Evolutionary conservation across 2,797 vertebrate species (phyloP), one percentile per base, ranked within the genome.

Genomic region (Catharus ustulatus): DNA sequence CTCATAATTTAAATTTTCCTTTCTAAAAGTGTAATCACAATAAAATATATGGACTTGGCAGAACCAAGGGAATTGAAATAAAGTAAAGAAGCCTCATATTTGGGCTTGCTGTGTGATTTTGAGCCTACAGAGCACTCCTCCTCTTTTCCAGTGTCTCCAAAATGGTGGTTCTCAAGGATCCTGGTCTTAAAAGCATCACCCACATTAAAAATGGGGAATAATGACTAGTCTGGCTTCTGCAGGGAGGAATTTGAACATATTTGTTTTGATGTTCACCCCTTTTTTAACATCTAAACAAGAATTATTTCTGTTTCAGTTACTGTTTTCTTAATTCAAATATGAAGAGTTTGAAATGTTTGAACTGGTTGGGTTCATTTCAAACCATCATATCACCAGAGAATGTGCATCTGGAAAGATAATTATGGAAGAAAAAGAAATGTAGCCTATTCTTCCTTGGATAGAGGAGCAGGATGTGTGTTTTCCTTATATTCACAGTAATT

Each of bases 391-490:
- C 67, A 45, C 45, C 74, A 89, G 21, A 67, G 42, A 84, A 52
- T 19, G 40, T 9, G 20, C 57, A 67, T 58, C 77, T 93, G 86
- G 74, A 77, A 95, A 95, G 72, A 89, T 38, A 81, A 59, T 95
- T 59, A 84, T 23, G 68, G 57, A 61, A 92, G n/a, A 71, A 92
- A 89, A 92, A 67, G 16, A 83, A 77, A 34, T 7, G 15, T 5
- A 43, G 59, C 22, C 13, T 76, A 62, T 73, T 74, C 13, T 84
- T 84, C 48, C 42, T 43, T 68, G 74, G 61, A 69, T 15, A 71
- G 36, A 61, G 45, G 36, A 80, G 49, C 54, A 81, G 58, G 72
- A 73, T 69, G 9, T 49, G 61, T 89, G 86, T 54, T 95, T 90
- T 87, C 30, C 48, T 80, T 79, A 84, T 43, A 45, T 67, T 36